Evolutionary conservation across 2,888 invertebrate genomes (phyloP), one percentile per base, ranked within the genome.

Genomic region (Noctua janthe): DNA sequence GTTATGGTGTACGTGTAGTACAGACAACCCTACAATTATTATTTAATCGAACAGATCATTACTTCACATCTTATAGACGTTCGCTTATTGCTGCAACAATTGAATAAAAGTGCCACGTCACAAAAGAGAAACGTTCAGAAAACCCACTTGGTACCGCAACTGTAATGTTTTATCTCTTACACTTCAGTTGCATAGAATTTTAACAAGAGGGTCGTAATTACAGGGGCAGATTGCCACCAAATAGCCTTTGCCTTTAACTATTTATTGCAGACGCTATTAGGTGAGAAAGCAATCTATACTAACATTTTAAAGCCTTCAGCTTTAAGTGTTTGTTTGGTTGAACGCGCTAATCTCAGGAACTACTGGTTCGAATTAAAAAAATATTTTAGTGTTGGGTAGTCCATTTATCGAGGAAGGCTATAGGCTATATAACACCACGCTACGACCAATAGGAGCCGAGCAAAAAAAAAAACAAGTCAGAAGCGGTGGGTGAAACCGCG

Each of bases 1-100:
- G 23, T 15, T 62, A 29, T 23, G 17, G 11, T 43, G 15, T 67
- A 47, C 39, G 35, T 17, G 35, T 17, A 17, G 20, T 64, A 20
- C 35, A 35, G 39, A 51, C 43, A 82, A n/a, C 69, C 72, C 78
- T 75, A 66, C 72, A 69, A 74, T 83, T 78, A 78, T 75, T 75
- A 76, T 83, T 83, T 72, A 76, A 73, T 83, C 23, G 59, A 75
- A 23, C 59, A 59, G 29, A 64, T 67, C 83, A 64, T 73, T 75
- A 78, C 39, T 71, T 74, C 59, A 82, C 23, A 73, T 39, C 69
- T 51, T 73, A n/a, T 47, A 47, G 51, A 39, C 49, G 64, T 39
- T 59, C 43, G 43, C 70, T 23, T 75, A 49, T 75, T 71, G 56
- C 69, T 59, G 54, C 71, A 51, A 78, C 59, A 35, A 67, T 72